Base-by-base conservation (phyloP, 1,140 invertebrate species). In the Polypedilum vanderplanki region DNA sequence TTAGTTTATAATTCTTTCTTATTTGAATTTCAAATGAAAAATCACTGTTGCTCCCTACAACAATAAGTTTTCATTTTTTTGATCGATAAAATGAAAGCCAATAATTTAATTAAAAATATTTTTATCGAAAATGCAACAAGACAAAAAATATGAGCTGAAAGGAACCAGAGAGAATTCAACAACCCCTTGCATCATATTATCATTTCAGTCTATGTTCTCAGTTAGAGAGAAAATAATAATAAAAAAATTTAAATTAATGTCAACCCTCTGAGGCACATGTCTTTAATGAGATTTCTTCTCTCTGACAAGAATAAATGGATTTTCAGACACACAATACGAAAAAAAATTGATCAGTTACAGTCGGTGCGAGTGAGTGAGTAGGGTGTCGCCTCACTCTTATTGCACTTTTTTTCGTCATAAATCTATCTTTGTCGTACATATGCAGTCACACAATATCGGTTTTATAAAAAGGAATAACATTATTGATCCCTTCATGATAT, bases 201-300 rank as follows among this genome's bases (percentile, higher is more conserved):
- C 24, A 33, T 33, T 33, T 57, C 12, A 4, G 10, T 46, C 15
- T 57, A 15, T 57, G 3, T 12, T 57, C 46, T n/a, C 9, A 12
- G n/a, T n/a, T n/a, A 57, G 41, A 33, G 46, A 57, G 46, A 57
- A 57, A 33, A 33, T 33, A 33, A 33, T 33, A 33, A 33, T 33
- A 57, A 57, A 57, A 57, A 18, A 70, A 70, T 18, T 70, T 70
- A 18, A 70, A 70, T 70, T 22, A 20, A 70, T 70, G 65, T 70
- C 65, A 70, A 70, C 65, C 65, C 65, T 70, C 65, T 70, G 65
- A 70, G 65, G 65, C 20, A 70, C 65, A 70, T 22, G 65, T 70
- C 65, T 70, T 70, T 70, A 70, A 70, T 70, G 65, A 70, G 65
- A 70, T 70, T 70, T 57, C 46, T 57, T 57, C 46, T 57, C 46